A percentile compares a stretch with the other conserved stretches of the same genome.
Evolutionary conservation across 2,888 invertebrate genomes (phyloP).

Genomic region (Volucella inflata): DNA sequence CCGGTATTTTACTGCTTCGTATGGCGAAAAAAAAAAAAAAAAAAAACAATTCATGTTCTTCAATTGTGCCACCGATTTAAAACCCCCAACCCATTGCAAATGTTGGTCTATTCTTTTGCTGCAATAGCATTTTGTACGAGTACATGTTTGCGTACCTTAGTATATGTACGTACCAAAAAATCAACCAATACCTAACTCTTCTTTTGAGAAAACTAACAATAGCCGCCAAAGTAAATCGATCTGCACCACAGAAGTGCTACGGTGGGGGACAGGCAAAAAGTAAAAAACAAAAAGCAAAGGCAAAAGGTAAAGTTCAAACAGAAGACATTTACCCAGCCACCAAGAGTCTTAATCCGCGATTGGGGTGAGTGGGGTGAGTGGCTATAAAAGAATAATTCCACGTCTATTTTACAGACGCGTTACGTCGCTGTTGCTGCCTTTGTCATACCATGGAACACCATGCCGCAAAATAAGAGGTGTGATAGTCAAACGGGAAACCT

Average conservation of each 20-base stretch:
- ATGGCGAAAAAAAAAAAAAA: too few relatives aligned
- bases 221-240: conserved; percentile 38
- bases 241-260: neutral
- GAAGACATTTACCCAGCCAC: conserved; percentile 34
- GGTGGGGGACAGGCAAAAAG: neutral
- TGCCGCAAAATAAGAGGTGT: conserved; percentile 73
- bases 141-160: neutral
- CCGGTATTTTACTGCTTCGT: too few relatives aligned
- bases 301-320: neutral
- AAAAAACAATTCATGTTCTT: too few relatives aligned
- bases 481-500: conserved; percentile 75
- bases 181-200: conserved; percentile 37
- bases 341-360: conserved; percentile 58
- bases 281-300: conserved; percentile 1
- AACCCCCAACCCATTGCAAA: too few relatives aligned
- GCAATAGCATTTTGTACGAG: too few relatives aligned
- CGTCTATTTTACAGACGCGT: too few relatives aligned
- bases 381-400: too few relatives aligned
- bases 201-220: conserved; percentile 30
- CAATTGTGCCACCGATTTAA: too few relatives aligned
- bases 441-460: conserved; percentile 38
- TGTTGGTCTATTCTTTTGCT: too few relatives aligned
- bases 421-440: too few relatives aligned
- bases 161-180: conserved; percentile 3
- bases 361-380: conserved; percentile 41